These are phyloP conservation scores for Clistopyga incitator DNA, from an alignment of 2,888 invertebrate species.

Conservation along the genomic window DNA sequence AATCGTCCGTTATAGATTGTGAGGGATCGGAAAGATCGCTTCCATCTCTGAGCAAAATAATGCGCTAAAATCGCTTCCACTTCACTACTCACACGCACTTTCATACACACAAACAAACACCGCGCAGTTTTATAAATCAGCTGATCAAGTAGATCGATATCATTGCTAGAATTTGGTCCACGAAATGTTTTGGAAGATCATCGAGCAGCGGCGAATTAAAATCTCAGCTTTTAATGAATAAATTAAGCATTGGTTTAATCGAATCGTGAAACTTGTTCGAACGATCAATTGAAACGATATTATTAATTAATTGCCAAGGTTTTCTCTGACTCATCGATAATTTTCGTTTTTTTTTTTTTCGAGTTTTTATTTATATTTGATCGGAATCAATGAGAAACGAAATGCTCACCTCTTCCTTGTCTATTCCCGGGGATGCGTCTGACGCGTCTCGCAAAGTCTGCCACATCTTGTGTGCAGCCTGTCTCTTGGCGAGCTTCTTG, in stretches of 20 bases:
- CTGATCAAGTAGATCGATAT: too few relatives aligned
- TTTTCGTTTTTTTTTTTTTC: too few relatives aligned
- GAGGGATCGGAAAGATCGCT: slow-evolving; percentile 75
- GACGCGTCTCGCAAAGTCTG: slow-evolving; percentile 92
- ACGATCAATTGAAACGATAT: too few relatives aligned
- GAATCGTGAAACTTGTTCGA: too few relatives aligned
- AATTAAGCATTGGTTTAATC: too few relatives aligned
- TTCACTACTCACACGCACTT: slow-evolving; percentile 75
- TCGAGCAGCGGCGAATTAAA: too few relatives aligned
- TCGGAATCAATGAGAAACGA: neutral
- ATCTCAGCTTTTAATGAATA: too few relatives aligned
- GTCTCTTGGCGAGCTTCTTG: slow-evolving; percentile 98
- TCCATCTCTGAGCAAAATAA: slow-evolving; percentile 65
- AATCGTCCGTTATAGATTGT: slow-evolving; percentile 83
- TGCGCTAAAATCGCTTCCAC: slow-evolving; percentile 81
- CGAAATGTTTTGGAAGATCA: too few relatives aligned
- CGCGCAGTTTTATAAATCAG: too few relatives aligned
- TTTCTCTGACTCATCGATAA: too few relatives aligned
- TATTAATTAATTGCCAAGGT: too few relatives aligned
- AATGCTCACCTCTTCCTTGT: slow-evolving; percentile 88
- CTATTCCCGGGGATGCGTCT: slow-evolving; percentile 89
- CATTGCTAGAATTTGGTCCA: too few relatives aligned
- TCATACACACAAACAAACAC: slow-evolving; percentile 49
- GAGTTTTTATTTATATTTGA: neutral
- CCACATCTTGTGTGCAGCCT: slow-evolving; percentile 98